A percentile compares a stretch with the other conserved stretches of the same genome.
These are phyloP conservation scores for Daubentonia madagascariensis DNA, from an alignment of 2,113 vertebrate genomes.

Conservation along the genomic window DNA sequence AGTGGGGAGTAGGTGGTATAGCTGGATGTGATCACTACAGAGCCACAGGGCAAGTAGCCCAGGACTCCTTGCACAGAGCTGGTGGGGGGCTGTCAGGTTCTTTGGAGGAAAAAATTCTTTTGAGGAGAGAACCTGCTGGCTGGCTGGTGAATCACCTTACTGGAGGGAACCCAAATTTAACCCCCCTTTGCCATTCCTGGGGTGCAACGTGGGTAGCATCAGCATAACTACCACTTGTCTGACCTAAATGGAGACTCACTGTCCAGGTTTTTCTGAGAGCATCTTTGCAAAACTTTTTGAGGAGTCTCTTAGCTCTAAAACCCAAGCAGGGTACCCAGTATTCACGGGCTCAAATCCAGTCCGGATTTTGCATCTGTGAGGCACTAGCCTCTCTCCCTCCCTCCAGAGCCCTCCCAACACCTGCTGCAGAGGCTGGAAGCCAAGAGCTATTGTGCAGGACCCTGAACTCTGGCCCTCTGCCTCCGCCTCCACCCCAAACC, in stretches of 20 bases:
- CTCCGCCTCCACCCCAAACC: conserved; percentile 76
- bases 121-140: neutral
- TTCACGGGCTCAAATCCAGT: conserved; percentile 75
- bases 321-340: neutral
- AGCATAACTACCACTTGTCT: neutral
- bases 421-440: conserved; percentile 83
- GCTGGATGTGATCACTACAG: neutral
- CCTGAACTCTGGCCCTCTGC: conserved; percentile 75
- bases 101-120: neutral
- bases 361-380: conserved; percentile 79
- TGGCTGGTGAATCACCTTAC: too few relatives aligned
- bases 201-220: too few relatives aligned
- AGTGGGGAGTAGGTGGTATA: neutral
- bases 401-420: conserved; percentile 74
- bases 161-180: neutral
- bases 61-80: neutral
- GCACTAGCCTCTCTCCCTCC: neutral
- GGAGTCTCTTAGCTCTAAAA: neutral
- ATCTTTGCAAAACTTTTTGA: neutral
- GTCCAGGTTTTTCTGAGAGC: neutral
- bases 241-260: neutral
- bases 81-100: neutral
- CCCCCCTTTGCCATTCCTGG: neutral
- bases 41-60: neutral
- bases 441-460: conserved; percentile 77